phyloP scores from a whole-genome alignment of 2,113 vertebrate species.

The Nothobranchius kuhntae region DNA sequence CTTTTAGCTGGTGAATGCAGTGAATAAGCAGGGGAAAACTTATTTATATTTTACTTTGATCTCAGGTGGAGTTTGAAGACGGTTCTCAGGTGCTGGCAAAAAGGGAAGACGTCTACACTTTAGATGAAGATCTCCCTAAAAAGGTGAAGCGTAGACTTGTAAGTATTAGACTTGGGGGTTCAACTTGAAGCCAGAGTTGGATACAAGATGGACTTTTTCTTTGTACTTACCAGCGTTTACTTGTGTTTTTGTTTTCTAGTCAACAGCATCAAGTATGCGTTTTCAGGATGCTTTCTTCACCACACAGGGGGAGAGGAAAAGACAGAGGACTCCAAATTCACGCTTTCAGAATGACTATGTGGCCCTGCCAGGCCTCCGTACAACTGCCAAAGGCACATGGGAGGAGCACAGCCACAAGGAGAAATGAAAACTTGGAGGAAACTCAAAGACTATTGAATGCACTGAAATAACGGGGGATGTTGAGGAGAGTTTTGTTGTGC shows the following conservation, averaged over 20 bases:
- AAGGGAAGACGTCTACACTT: constrained; percentile 92
- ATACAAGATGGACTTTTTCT: not conserved
- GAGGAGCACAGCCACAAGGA: constrained; percentile 85
- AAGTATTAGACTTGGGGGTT: constrained; percentile 76
- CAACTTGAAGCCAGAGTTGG: constrained; percentile 8
- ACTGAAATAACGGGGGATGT: constrained; percentile 54
- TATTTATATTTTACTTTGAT: not conserved
- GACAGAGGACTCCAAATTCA: constrained; percentile 89
- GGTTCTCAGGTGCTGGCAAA: constrained; percentile 93
- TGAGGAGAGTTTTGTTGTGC: constrained; percentile 6
- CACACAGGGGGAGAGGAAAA: constrained; percentile 90
- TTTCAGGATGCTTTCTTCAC: constrained; percentile 95
- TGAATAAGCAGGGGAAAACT: too few relatives aligned
- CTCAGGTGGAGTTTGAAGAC: constrained; percentile 97
- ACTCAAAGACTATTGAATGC: constrained; percentile 59
- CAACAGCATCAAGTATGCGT: constrained; percentile 94
- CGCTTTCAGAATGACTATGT: constrained; percentile 94
- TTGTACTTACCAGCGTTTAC: constrained; percentile 12
- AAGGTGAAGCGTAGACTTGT: constrained; percentile 96
- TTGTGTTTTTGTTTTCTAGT: constrained; percentile 76
- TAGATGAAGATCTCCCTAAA: constrained; percentile 95
- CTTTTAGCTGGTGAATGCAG: too few relatives aligned
- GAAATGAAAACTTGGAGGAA: constrained; percentile 70
- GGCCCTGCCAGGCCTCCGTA: constrained; percentile 87
- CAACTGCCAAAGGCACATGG: constrained; percentile 78